phyloP scores from a whole-genome alignment of 2,888 invertebrate genomes.

The Mythimna vitellina region DNA sequence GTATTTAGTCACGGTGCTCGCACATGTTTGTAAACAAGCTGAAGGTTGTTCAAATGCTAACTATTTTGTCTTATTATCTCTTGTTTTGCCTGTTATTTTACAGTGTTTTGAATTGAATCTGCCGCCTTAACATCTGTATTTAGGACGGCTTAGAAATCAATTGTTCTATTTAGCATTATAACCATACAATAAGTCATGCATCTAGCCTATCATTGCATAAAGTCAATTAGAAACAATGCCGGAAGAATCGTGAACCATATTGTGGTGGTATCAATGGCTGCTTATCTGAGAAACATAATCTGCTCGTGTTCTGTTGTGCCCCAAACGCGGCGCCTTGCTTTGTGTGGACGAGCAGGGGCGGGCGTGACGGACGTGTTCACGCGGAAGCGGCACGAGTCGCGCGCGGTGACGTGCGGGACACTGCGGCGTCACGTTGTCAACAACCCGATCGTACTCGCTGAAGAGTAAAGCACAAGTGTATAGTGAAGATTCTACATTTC shows the following conservation, averaged over 20 bases:
- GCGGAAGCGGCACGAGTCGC: not conserved
- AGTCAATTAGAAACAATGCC: slow-evolving; percentile 20
- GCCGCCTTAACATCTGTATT: not conserved
- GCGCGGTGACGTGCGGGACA: not conserved
- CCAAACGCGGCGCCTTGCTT: not conserved
- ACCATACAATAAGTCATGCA: slow-evolving; percentile 16
- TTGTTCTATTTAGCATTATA: slow-evolving; percentile 11
- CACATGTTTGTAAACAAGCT: not conserved
- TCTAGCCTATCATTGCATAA: slow-evolving; percentile 24
- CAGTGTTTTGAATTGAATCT: slow-evolving; percentile 1
- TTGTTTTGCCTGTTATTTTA: slow-evolving; percentile 4
- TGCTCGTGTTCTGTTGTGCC: slow-evolving; percentile 6
- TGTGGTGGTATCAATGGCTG: slow-evolving; percentile 40
- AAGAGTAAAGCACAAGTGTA: not conserved
- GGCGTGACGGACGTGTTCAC: slow-evolving; percentile 18
- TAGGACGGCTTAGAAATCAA: slow-evolving; percentile 12
- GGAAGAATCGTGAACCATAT: slow-evolving; percentile 32
- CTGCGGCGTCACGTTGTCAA: slow-evolving; percentile 2
- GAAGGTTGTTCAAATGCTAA: slow-evolving; percentile 4
- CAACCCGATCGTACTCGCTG: not conserved
- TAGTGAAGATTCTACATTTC: not conserved
- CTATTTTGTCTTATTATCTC: slow-evolving; percentile 3
- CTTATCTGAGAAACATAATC: slow-evolving; percentile 35
- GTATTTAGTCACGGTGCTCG: not conserved
- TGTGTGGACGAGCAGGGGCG: slow-evolving; percentile 10